Percentiles rank a stretch among this genome's conserved stretches.
Evolutionary conservation across 2,113 vertebrate genomes (phyloP).

Genomic region (Bettongia penicillata): DNA sequence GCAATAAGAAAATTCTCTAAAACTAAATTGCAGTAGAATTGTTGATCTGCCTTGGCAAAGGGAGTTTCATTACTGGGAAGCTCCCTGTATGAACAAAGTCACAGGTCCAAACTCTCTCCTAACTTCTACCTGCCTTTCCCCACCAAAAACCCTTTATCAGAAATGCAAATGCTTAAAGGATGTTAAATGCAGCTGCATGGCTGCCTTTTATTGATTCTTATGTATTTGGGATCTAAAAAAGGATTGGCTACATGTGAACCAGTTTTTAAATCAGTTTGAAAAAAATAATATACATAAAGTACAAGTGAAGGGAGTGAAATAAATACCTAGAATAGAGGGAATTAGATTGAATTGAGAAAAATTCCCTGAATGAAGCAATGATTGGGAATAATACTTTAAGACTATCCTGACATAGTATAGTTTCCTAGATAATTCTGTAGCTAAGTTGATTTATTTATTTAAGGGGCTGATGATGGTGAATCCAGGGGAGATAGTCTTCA

Average conservation of each 20-base stretch:
- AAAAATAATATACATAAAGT: not conserved
- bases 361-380: not conserved
- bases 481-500: not conserved
- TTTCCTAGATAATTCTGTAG: not conserved
- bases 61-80: not conserved
- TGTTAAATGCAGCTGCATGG: not conserved
- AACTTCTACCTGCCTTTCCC: not conserved
- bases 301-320: not conserved
- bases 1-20: not conserved
- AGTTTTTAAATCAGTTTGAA: not conserved
- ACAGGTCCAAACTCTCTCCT: not conserved
- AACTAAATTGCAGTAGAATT: not conserved
- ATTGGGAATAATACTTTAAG: not conserved
- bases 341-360: slow-evolving; percentile 4
- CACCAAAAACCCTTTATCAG: not conserved
- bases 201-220: not conserved
- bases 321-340: not conserved
- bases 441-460: not conserved
- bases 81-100: not conserved
- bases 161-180: not conserved
- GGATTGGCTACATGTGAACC: not conserved
- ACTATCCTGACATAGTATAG: not conserved
- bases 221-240: not conserved
- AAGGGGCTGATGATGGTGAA: not conserved
- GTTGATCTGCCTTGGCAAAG: not conserved